Evolutionary conservation across 2,888 invertebrate genomes (phyloP), one percentile per base, ranked within the genome.

Genomic region (Mesoligia furuncula): DNA sequence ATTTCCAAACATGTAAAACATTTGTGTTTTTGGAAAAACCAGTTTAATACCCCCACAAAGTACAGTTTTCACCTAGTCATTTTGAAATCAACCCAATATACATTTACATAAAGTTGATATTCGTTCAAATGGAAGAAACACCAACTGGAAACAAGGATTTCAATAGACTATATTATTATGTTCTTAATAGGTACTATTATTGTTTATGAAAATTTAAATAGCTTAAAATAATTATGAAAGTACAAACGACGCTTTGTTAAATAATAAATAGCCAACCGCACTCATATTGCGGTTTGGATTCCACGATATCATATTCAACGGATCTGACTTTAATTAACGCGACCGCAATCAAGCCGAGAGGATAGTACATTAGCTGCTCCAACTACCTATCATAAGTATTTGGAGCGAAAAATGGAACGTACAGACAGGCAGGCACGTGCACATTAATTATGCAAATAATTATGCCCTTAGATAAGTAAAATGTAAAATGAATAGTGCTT

Each of bases 311-410:
- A 73, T 85, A 70, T 78, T 73, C 51, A 73, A 73, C 72, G 17
- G 48, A 72, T 77, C 65, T 54, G 64, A 73, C 45, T 83, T 73
- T 86, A 84, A 84, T 78, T 76, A 77, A 73, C 59, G 42, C 51
- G 57, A 61, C 78, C 83, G 59, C 83, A 78, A 82, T 70, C 62
- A 74, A 69, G 51, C 57, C 24, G 76, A 70, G 76, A 70, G 80
- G 20, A 24, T 73, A 65, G 57, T 54, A 42, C 57, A 36, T 67
- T 57, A 67, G 69, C 24, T 36, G 36, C 31, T 36, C 15, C 66
- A 67, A 15, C 54, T 68, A 81, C 17, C 17, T 84, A 65, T 45
- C 45, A 72, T 81, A n/a, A n/a, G n/a, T n/a, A 85, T 69, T 80
- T 75, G 36, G 27, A 75, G 51, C 24, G 57, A 54, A 64, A 71